A percentile compares a stretch with the other conserved stretches of the same genome.
Evolutionary conservation across 2,113 vertebrate species (phyloP).

Genomic region (Mystacornis crossleyi): DNA sequence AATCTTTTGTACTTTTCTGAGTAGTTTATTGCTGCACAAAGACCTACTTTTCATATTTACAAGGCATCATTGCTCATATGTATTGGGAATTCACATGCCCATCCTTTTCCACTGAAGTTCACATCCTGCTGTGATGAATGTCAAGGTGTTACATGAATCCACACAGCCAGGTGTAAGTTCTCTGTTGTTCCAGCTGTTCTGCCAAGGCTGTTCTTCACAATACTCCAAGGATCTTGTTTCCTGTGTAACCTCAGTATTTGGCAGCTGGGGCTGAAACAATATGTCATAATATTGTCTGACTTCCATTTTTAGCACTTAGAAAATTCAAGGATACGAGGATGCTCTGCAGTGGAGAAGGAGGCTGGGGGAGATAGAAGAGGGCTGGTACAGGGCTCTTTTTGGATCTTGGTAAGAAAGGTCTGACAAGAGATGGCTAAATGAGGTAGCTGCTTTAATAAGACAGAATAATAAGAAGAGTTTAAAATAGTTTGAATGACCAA

Average conservation of each 20-base stretch:
- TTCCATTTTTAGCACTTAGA: background rate
- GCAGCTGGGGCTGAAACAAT: background rate
- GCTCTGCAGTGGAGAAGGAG: background rate
- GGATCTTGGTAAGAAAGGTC: background rate
- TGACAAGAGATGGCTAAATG: background rate
- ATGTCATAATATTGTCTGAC: background rate
- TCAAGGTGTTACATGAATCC: background rate
- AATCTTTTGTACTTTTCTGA: background rate
- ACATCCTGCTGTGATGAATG: background rate
- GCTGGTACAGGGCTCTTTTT: background rate
- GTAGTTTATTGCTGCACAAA: background rate
- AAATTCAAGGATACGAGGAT: background rate
- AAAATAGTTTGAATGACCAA: background rate
- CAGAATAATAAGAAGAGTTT: background rate
- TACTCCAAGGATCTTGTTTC: background rate
- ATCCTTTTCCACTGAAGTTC: background rate
- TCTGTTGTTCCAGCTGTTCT: background rate
- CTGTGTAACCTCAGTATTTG: background rate
- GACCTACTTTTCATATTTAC: background rate
- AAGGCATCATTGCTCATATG: background rate
- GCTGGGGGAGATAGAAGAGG: accelerated
- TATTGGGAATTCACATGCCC: background rate
- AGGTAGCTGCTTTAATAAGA: background rate
- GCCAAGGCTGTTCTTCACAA: no score
- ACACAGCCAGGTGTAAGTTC: background rate